Evolutionary conservation across 2,797 vertebrate species (phyloP).

Genomic region (Geotrypetes seraphini): DNA sequence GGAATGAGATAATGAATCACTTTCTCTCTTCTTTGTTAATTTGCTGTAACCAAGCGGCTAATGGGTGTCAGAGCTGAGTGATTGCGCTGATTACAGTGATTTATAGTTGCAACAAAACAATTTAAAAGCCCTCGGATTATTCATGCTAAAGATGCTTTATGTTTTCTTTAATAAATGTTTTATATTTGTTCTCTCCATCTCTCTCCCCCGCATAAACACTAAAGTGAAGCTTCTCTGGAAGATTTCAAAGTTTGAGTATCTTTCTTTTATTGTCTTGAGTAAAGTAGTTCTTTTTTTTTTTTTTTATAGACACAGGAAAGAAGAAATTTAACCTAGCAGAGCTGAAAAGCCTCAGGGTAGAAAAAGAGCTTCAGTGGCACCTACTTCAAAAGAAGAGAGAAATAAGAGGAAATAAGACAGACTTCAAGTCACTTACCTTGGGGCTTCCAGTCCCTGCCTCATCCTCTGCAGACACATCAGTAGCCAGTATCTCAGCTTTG

Average conservation of each 20-base stretch:
- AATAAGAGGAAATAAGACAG: slow-evolving; percentile 56
- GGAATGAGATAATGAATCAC: slow-evolving; percentile 89
- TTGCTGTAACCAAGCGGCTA: slow-evolving; percentile 85
- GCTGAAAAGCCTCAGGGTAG: slow-evolving; percentile 58
- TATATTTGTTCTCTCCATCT: slow-evolving; percentile 37
- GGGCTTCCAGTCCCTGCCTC: slow-evolving; percentile 59
- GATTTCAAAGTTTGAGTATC: slow-evolving; percentile 45
- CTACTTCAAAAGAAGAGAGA: slow-evolving; percentile 57
- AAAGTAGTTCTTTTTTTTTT: slow-evolving; percentile 49
- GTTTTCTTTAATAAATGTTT: slow-evolving; percentile 69
- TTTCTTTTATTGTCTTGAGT: slow-evolving; percentile 47
- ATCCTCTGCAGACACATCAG: slow-evolving; percentile 57
- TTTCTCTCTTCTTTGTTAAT: slow-evolving; percentile 86
- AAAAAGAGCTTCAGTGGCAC: slow-evolving; percentile 61
- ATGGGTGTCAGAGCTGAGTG: slow-evolving; percentile 93
- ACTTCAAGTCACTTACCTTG: slow-evolving; percentile 68
- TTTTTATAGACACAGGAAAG: slow-evolving; percentile 49
- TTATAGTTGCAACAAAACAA: slow-evolving; percentile 94
- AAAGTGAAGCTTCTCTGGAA: slow-evolving; percentile 29
- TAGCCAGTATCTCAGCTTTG: slow-evolving; percentile 81
- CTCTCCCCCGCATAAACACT: slow-evolving; percentile 13
- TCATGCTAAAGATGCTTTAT: slow-evolving; percentile 70
- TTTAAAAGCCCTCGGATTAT: slow-evolving; percentile 80
- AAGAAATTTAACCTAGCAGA: slow-evolving; percentile 64
- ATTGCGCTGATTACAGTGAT: slow-evolving; percentile 92